Evolutionary conservation across 35 echinoderm and acorn worm species (phyloP), one percentile per base, ranked within the genome.

Genomic region (Amphiura filiformis): DNA sequence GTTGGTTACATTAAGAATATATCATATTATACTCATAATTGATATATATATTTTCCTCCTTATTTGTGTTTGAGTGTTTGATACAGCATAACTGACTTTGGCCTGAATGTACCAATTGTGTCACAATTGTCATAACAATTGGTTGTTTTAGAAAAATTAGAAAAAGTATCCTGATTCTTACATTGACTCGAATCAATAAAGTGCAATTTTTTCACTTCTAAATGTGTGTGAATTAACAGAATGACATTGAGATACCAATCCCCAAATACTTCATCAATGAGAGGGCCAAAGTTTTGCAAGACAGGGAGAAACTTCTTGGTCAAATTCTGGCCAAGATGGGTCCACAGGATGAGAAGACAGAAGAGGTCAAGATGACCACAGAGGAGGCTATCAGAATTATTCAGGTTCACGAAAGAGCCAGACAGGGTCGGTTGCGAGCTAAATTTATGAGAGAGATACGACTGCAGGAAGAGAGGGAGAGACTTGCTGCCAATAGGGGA

Each of bases 271-370:
- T 99, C 84, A 80, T 99, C n/a, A 91, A 99, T 82, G 96, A 99
- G 83, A 76, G 90, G 36, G 84, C 87, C 13, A 99, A 99, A 44
- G 90, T 92, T 18, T 85, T 99, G 18, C 96, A 99, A 64, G 96
- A 99, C 17, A 61, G 96, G 26, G 96, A 99, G 76, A 99, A 99
- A 83, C 87, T 99, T 38, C 93, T 99, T 37, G 96, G 96, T 20
- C 96, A 99, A 70, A 99, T 99, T 85, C 82, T 99, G 34, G 96
- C 96, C 65, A 99, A 99, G 87, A 99, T 99, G 96, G 96, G 96
- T 22, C 96, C 96, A 39, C 96, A 90, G 1, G 96, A 99, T 56
- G 96, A 99, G 78, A 92, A 87, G 56, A 88, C 84, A 31, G 93
- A 94, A 78, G 96, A 99, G 75, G 80, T 93, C 30, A 92, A 87